These are phyloP conservation scores for Berghia stephanieae DNA, from an alignment of 1,140 invertebrate genomes.

Conservation along the genomic window DNA sequence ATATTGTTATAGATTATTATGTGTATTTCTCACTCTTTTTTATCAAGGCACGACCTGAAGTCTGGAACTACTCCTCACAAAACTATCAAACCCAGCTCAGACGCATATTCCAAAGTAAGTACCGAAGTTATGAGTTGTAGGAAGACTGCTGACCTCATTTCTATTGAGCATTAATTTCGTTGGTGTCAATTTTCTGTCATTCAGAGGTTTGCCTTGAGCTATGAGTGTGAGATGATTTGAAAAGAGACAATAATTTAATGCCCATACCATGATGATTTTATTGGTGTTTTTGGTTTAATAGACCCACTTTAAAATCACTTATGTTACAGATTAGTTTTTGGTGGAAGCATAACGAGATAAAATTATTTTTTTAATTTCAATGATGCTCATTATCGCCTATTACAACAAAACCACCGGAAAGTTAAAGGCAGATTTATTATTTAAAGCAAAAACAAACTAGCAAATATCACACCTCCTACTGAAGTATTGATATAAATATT, in stretches of 20 bases:
- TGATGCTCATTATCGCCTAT: not conserved
- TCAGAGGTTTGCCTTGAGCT: not conserved
- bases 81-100: conserved; percentile 37
- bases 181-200: not conserved
- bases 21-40: conserved; percentile 4
- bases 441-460: not conserved
- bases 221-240: not conserved
- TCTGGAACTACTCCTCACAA: conserved; percentile 59
- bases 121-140: no score
- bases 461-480: not conserved
- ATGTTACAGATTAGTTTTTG: no score
- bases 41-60: conserved; percentile 51
- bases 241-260: not conserved
- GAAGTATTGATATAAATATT: not conserved
- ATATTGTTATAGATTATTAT: no score
- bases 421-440: not conserved
- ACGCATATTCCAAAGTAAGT: conserved; percentile 34
- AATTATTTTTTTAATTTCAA: no score
- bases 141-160: not conserved
- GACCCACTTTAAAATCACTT: no score
- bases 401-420: not conserved
- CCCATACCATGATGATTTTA: not conserved
- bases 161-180: not conserved
- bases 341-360: no score
- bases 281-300: no score